These are phyloP conservation scores for Acleris laterana DNA, from an alignment of 2,888 invertebrate species.

Conservation along the genomic window DNA sequence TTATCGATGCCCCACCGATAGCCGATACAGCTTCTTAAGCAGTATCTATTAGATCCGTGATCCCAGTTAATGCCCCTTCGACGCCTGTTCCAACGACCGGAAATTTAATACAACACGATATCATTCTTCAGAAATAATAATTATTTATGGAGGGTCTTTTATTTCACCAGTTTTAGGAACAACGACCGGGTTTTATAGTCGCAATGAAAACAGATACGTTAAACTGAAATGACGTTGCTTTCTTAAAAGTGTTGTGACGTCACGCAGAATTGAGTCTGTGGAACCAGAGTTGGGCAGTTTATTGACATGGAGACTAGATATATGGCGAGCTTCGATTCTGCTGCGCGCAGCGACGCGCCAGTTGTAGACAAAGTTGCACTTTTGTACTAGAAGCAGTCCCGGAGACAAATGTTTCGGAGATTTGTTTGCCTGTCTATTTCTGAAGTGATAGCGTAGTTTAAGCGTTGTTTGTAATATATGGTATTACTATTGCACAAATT, in stretches of 20 bases:
- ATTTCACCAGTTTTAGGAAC: slow-evolving; percentile 34
- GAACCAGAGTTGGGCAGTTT: slow-evolving; percentile 66
- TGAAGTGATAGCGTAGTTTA: slow-evolving; percentile 59
- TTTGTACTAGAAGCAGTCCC: slow-evolving; percentile 53
- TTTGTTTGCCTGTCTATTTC: slow-evolving; percentile 58
- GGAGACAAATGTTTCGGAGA: slow-evolving; percentile 66
- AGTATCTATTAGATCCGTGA: slow-evolving; percentile 36
- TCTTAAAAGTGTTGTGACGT: slow-evolving; percentile 62
- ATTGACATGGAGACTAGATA: slow-evolving; percentile 64
- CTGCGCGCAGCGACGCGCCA: slow-evolving; percentile 55
- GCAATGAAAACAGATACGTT: slow-evolving; percentile 43
- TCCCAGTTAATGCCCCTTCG: slow-evolving; percentile 29
- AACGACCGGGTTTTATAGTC: slow-evolving; percentile 40
- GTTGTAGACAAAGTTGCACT: slow-evolving; percentile 71
- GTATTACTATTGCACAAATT: slow-evolving; percentile 36
- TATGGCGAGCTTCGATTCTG: slow-evolving; percentile 62
- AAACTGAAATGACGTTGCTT: slow-evolving; percentile 49
- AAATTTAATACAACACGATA: slow-evolving; percentile 35
- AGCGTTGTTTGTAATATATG: slow-evolving; percentile 43
- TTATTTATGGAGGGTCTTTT: slow-evolving; percentile 30
- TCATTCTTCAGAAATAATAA: slow-evolving; percentile 27
- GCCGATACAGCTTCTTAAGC: slow-evolving; percentile 48
- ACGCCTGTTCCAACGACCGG: slow-evolving; percentile 30
- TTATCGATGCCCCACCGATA: slow-evolving; percentile 48
- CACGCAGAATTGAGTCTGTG: slow-evolving; percentile 60